phyloP scores from a whole-genome alignment of 2,113 vertebrate species.

The Etheostoma cragini region DNA sequence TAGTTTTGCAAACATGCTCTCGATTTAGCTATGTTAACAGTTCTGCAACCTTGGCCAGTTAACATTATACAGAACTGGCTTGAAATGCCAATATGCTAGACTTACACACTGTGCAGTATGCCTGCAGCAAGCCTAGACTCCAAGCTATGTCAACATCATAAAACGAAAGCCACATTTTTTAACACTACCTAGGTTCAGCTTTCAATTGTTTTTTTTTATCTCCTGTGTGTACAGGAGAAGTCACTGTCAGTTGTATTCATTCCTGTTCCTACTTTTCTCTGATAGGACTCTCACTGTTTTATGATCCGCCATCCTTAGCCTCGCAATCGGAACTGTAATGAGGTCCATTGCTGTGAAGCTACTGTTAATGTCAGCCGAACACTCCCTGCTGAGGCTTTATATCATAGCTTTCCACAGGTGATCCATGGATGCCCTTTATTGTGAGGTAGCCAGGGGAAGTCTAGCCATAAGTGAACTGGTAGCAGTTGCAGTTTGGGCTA shows the following conservation, averaged over 20 bases:
- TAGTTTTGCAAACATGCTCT: constrained; percentile 37
- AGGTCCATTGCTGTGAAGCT: constrained; percentile 5
- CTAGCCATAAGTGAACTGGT: constrained; percentile 9
- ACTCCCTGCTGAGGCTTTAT: constrained; percentile 5
- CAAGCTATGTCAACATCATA: background rate
- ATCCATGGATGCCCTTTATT: constrained; percentile 13
- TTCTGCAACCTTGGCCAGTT: constrained; percentile 21
- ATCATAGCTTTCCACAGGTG: constrained; percentile 21
- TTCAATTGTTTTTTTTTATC: background rate
- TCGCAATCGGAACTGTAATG: background rate
- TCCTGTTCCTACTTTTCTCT: background rate
- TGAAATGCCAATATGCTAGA: background rate
- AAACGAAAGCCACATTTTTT: background rate
- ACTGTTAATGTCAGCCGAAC: constrained; percentile 1
- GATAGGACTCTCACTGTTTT: constrained; percentile 12
- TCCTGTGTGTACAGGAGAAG: background rate
- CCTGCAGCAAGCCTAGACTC: background rate
- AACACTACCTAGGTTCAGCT: background rate
- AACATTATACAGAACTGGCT: constrained; percentile 7
- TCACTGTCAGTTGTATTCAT: background rate
- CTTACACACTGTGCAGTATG: background rate
- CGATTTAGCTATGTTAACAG: constrained; percentile 12
- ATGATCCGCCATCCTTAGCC: constrained; percentile 9
- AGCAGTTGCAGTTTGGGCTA: background rate
- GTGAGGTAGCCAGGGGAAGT: background rate